These are phyloP conservation scores for Calameuta filiformis DNA, from an alignment of 2,888 invertebrate species.

Conservation along the genomic window DNA sequence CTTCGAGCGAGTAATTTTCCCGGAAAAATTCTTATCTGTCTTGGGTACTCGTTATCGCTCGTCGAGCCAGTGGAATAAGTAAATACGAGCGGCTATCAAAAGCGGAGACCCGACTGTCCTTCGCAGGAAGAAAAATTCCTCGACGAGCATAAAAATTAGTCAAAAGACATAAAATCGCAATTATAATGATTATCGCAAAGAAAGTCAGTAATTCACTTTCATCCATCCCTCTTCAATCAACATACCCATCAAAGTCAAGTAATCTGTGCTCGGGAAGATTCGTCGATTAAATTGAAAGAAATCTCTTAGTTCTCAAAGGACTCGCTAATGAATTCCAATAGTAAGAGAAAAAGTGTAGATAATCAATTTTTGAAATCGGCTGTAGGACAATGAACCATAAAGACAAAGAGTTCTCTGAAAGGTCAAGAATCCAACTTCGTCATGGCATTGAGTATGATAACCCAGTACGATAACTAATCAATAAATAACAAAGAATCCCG, in stretches of 20 bases:
- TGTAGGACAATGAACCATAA: neutral
- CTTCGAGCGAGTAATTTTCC: constrained; percentile 22
- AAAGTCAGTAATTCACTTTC: neutral
- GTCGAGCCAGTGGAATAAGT: constrained; percentile 17
- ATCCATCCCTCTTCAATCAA: neutral
- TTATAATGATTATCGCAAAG: neutral
- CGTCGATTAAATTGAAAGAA: neutral
- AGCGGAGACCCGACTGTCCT: neutral
- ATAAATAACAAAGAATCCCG: neutral
- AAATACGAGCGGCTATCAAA: constrained; percentile 3
- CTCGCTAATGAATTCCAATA: neutral
- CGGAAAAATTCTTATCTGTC: constrained; percentile 26
- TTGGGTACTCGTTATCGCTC: constrained; percentile 7
- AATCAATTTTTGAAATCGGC: neutral
- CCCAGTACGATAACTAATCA: neutral
- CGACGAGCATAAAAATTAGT: neutral
- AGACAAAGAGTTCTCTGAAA: neutral
- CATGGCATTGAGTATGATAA: neutral
- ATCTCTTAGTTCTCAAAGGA: neutral
- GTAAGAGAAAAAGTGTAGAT: neutral
- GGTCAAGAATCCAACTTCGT: neutral
- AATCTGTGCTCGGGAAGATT: neutral
- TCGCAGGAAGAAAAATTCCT: neutral
- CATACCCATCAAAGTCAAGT: neutral
- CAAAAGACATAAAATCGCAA: neutral